Evolutionary conservation across 2,888 invertebrate species (phyloP).

Genomic region (Ochlodes sylvanus): DNA sequence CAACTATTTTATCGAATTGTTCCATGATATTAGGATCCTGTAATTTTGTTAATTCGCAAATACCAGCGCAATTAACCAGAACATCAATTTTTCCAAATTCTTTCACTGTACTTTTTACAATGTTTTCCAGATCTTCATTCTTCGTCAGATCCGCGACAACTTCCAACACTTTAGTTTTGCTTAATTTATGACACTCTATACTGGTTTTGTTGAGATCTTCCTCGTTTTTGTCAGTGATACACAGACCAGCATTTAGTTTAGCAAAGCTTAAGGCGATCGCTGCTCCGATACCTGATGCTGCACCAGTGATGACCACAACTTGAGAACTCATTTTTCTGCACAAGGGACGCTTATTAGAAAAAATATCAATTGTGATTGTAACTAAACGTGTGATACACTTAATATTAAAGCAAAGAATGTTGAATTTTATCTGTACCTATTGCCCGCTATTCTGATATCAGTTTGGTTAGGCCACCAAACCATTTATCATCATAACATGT

Average conservation of each 20-base stretch:
- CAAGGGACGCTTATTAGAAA: background rate
- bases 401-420: too few relatives aligned
- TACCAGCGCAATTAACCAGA: conserved; percentile 42
- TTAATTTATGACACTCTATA: conserved; percentile 33
- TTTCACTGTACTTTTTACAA: conserved; percentile 37
- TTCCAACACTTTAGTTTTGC: conserved; percentile 25
- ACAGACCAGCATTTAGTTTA: conserved; percentile 80
- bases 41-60: conserved; percentile 2
- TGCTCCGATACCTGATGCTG: conserved; percentile 87
- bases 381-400: too few relatives aligned
- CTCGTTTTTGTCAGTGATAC: conserved; percentile 86
- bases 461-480: too few relatives aligned
- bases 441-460: too few relatives aligned
- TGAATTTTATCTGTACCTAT: too few relatives aligned
- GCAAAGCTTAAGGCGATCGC: conserved; percentile 85
- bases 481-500: too few relatives aligned
- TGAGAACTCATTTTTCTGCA: conserved; percentile 49
- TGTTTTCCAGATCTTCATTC: conserved; percentile 37
- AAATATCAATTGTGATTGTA: too few relatives aligned
- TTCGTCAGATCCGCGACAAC: conserved; percentile 39
- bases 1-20: conserved; percentile 36
- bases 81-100: conserved; percentile 42
- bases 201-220: conserved; percentile 84
- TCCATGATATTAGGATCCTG: conserved; percentile 30
- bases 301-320: conserved; percentile 56